Base-by-base conservation (phyloP, 2,888 invertebrate genomes). In the Sialis fuliginosa region DNA sequence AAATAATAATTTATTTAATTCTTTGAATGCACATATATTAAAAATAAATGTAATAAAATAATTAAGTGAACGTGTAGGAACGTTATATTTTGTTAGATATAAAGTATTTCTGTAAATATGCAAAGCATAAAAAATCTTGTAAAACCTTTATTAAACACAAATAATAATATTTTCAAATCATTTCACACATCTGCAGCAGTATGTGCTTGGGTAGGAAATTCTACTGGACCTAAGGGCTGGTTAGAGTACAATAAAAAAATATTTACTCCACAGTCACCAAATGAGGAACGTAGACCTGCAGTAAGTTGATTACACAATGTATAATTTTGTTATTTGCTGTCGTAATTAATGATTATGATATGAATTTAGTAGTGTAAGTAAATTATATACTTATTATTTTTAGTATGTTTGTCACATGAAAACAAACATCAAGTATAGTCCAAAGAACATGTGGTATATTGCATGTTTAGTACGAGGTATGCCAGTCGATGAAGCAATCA, bases 361-460 rank as follows among this genome's bases (percentile, higher is more conserved):
- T 40, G 45, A 31, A 10, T 9, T 7, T 34, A 34, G 9, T 5
- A n/a, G 9, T n/a, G 10, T 40, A 9, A 33, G n/a, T n/a, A 30
- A 45, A 10, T 10, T 33, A 42, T 34, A n/a, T n/a, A 10, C 10
- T 46, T 48, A 45, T 50, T 46, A 51, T 51, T 72, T 77, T 50
- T 65, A 93, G 93, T 93, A 76, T 69, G 75, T 95, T 1, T 91
- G 90, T 55, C 91, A 95, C 64, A 75, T 80, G 68, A 79, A 81
- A 58, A 66, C 72, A 10, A 84, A 91, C 59, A 75, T 96, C 41
- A 90, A 90, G 66, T 92, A 93, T 61, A 89, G 89, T 58, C 84
- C 84, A 1, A 79, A 85, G 60, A 96, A 92, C 62, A 78, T 96
- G 76, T 93, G 91, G 90, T 93, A 92, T 55, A 74, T 92, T 40